Base-by-base conservation (phyloP, 64 coral and sea anemone genomes). In the Hydrozoanthus tunicans region DNA sequence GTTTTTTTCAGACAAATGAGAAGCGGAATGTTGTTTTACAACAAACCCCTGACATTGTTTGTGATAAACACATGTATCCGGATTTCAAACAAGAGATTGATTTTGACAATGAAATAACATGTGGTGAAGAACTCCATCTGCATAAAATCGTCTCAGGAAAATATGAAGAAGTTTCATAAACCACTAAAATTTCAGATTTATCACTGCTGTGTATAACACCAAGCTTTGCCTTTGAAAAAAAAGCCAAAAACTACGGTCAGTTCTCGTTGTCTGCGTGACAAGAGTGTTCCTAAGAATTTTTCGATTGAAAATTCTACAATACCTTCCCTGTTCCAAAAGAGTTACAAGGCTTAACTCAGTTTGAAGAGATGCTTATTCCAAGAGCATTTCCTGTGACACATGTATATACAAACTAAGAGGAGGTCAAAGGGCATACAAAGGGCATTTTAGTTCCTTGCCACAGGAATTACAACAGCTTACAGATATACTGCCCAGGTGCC, bases 211-310 rank as follows among this genome's bases (percentile, higher is more conserved):
- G 81, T 91, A 5, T 91, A 70, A 9, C 23, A 62, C 56, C 68
- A 91, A 91, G 90, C 79, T 55, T 91, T 68, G 90, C 90, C 90
- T 74, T 91, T 91, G 66, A 91, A 91, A 83, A 74, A 68, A 83
- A 91, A 91, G 59, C 80, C 80, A 91, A 91, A 82, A 56, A 75
- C 54, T 91, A 32, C 79, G 2, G 59, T 65, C 8, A 82, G 79
- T 82, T 92, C 90, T 55, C 51, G 79, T 56, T 92, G 90, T 83
- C 5, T 72, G 51, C 57, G 69, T 51, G 90, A 91, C 62, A 91
- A 91, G 15, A 57, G 90, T 82, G 56, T 75, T 63, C 90, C 90
- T 62, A 92, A 83, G 53, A 92, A 82, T n/a, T 83, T 83, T 83
- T 92, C 90, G 63, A 20, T 9, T 66, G 80, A 61, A 26, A 92